Evolutionary conservation across 1,140 invertebrate genomes (phyloP), one percentile per base, ranked within the genome.

Genomic region (Nephotettix cincticeps): DNA sequence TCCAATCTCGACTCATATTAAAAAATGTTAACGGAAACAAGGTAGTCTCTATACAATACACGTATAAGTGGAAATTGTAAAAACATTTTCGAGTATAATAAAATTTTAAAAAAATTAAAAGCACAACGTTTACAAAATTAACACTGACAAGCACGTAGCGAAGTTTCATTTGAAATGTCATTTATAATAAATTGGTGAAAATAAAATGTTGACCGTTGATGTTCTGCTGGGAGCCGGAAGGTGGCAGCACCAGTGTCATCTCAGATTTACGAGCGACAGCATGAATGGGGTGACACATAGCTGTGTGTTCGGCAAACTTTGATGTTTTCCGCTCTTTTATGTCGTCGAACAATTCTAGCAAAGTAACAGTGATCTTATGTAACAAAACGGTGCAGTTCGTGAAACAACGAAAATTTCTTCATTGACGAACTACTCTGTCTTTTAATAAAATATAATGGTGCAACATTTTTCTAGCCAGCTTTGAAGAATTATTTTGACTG

Each of bases 321-420:
- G 47, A 51, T 51, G 47, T 51, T 51, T 51, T 51, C 47, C 47
- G 47, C 47, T 51, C n/a, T 21, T 51, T 51, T 51, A 51, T 51
- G 3, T n/a, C 14, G n/a, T n/a, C n/a, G n/a, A n/a, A n/a, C n/a
- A n/a, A n/a, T n/a, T n/a, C n/a, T n/a, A n/a, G n/a, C n/a, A n/a
- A n/a, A n/a, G n/a, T n/a, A n/a, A n/a, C n/a, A n/a, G n/a, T n/a
- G n/a, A n/a, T n/a, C n/a, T n/a, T n/a, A n/a, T n/a, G n/a, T n/a
- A n/a, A n/a, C n/a, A n/a, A n/a, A n/a, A n/a, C n/a, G n/a, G n/a
- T n/a, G n/a, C n/a, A n/a, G n/a, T n/a, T n/a, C n/a, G n/a, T n/a
- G n/a, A n/a, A n/a, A n/a, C n/a, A n/a, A n/a, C n/a, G n/a, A n/a
- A n/a, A n/a, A n/a, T n/a, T n/a, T n/a, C n/a, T n/a, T n/a, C n/a